Evolutionary conservation across 2,113 vertebrate species (phyloP), one percentile per base, ranked within the genome.

Genomic region (Jaculus jaculus): DNA sequence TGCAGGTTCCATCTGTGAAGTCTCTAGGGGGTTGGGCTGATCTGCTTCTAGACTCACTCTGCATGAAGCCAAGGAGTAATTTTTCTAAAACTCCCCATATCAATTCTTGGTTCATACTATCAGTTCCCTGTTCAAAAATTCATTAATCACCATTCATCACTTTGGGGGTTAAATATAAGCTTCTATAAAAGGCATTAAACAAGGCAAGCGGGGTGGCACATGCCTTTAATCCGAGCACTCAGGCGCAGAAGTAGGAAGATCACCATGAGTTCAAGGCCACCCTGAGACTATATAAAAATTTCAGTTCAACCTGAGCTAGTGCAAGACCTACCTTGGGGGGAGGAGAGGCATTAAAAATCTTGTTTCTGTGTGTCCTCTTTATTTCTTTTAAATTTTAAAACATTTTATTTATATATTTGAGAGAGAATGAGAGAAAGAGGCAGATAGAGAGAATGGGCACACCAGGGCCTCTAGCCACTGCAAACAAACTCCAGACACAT

Each of bases 121-220:
- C 21, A 72, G 21, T 69, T 21, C 68, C 86, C 37, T 91, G 23
- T 77, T 86, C 32, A 69, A 37, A 74, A 86, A 58, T 69, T 81
- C 42, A 47, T 60, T 54, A 34, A 58, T 66, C 24, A 24, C 24
- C 58, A 37, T n/a, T 2, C 37, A 32, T 87, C 16, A 72, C 18
- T 84, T 80, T 90, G 20, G 68, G 58, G 66, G 91, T 84, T 93
- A 79, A 87, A 87, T 26, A 81, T n/a, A 78, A 83, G 37, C 24
- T 71, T 77, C 51, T 79, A 66, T 79, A 58, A 93, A 60, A 84
- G 9, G 34, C 26, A 68, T 84, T 84, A 74, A 61, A 80, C n/a
- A n/a, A n/a, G n/a, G n/a, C n/a, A n/a, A n/a, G n/a, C n/a, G n/a
- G n/a, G n/a, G n/a, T n/a, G n/a, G n/a, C n/a, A n/a, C n/a, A n/a